These are phyloP conservation scores for Spatulosminthurus flaviceps DNA, from an alignment of 2,888 invertebrate species.

Conservation along the genomic window DNA sequence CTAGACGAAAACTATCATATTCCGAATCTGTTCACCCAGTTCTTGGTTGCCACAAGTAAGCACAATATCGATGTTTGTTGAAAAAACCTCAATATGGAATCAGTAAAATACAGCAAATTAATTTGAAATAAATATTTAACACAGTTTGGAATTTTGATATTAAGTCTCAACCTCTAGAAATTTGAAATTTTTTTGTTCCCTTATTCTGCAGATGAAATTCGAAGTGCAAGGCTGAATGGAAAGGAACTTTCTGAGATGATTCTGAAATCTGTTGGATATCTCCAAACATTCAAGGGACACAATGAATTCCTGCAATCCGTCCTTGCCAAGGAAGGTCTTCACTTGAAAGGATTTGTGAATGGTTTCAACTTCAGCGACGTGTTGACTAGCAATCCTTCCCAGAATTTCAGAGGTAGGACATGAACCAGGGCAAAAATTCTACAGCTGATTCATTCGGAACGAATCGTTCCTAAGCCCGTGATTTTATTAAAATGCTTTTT, in stretches of 20 bases:
- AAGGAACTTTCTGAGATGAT: constrained; percentile 50
- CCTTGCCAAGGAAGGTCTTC: constrained; percentile 10
- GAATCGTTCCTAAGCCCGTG: too few species aligned
- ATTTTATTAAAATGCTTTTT: too few species aligned
- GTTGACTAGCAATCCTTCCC: constrained; percentile 49
- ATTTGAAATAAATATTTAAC: too few species aligned
- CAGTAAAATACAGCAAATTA: too few species aligned
- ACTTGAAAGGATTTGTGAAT: constrained; percentile 32
- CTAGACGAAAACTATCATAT: constrained; percentile 40
- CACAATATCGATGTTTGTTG: too few species aligned
- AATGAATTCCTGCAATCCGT: constrained; percentile 48
- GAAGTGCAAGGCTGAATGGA: constrained; percentile 48
- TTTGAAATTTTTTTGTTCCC: not conserved
- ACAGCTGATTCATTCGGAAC: not conserved
- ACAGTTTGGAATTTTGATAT: too few species aligned
- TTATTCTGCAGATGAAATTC: constrained; percentile 28
- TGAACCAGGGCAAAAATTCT: not conserved
- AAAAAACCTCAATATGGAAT: too few species aligned
- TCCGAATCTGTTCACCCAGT: not conserved
- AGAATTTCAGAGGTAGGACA: constrained; percentile 52
- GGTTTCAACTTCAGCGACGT: constrained; percentile 49
- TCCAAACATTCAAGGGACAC: constrained; percentile 46
- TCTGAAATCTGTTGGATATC: constrained; percentile 15
- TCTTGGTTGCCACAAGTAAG: constrained; percentile 25
- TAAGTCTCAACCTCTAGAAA: too few species aligned